A percentile compares a stretch with the other conserved stretches of the same genome.
Conservation (phyloP, 2,113 vertebrate species). For the Chrysochloris asiatica region DNA sequence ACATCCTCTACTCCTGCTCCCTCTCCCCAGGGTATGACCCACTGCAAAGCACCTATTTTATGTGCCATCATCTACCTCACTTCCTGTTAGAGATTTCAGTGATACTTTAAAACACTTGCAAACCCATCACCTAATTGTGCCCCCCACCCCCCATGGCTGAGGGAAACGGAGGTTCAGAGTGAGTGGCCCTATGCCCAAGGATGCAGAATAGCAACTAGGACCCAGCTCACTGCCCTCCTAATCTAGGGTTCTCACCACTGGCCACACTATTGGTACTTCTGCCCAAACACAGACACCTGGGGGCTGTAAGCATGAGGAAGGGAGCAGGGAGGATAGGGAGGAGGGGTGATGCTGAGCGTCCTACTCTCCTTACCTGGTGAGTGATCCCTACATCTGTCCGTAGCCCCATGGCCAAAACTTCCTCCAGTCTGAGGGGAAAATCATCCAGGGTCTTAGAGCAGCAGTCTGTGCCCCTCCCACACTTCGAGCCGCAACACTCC, state of each 20-base stretch:
- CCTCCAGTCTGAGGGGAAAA: slow-evolving; percentile 88
- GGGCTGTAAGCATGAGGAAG: background rate
- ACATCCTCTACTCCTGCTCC: background rate
- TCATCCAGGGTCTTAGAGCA: background rate
- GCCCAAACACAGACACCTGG: background rate
- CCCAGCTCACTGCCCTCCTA: background rate
- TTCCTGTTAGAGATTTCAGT: background rate
- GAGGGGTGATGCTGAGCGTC: background rate
- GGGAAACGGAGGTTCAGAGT: background rate
- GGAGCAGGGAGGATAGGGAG: background rate
- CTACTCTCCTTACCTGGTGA: slow-evolving; percentile 85
- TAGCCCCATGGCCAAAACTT: slow-evolving; percentile 92
- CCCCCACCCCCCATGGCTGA: background rate
- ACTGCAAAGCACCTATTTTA: background rate
- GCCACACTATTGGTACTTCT: background rate
- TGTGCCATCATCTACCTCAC: background rate
- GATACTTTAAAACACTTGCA: background rate
- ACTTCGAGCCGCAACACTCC: too few relatives aligned
- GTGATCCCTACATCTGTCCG: slow-evolving; percentile 89
- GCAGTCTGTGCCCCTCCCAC: background rate
- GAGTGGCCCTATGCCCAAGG: background rate
- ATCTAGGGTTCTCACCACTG: background rate
- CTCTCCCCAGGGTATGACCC: background rate
- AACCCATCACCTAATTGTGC: background rate
- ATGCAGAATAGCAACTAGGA: background rate